Conservation (phyloP, 2,888 invertebrate genomes). For the Trilocha varians region DNA sequence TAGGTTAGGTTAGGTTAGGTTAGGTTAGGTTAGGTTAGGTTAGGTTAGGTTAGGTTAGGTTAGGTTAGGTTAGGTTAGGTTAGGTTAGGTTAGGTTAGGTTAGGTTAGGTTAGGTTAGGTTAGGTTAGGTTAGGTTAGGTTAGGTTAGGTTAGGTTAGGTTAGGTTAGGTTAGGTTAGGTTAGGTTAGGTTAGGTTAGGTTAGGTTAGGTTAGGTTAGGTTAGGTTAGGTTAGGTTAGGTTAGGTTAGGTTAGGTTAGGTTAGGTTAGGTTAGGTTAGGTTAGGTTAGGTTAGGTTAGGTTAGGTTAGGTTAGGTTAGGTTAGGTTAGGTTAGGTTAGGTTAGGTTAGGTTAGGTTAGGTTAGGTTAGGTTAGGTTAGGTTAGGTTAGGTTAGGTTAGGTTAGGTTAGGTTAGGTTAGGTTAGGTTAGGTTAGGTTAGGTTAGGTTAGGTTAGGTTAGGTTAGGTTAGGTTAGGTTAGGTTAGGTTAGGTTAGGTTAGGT, state of each 20-base stretch:
- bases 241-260: conserved; percentile 10
- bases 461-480: conserved; percentile 19
- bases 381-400: conserved; percentile 15
- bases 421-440: conserved; percentile 13
- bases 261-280: conserved; percentile 5
- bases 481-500: conserved; percentile 20
- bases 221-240: conserved; percentile 15
- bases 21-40: conserved; percentile 9
- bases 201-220: conserved; percentile 17
- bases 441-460: conserved; percentile 11
- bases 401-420: conserved; percentile 14
- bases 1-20: conserved; percentile 10
- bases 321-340: background rate
- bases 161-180: conserved; percentile 15
- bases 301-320: conserved; percentile 3
- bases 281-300: conserved; percentile 7
- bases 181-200: conserved; percentile 14
- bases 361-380: conserved; percentile 8
- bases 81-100: conserved; percentile 11
- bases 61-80: conserved; percentile 12
- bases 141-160: conserved; percentile 14
- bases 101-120: conserved; percentile 14
- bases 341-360: conserved; percentile 1
- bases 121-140: conserved; percentile 16
- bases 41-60: conserved; percentile 9